These are phyloP conservation scores for Epistrophe eligans DNA, from an alignment of 2,888 invertebrate genomes.

Conservation along the genomic window DNA sequence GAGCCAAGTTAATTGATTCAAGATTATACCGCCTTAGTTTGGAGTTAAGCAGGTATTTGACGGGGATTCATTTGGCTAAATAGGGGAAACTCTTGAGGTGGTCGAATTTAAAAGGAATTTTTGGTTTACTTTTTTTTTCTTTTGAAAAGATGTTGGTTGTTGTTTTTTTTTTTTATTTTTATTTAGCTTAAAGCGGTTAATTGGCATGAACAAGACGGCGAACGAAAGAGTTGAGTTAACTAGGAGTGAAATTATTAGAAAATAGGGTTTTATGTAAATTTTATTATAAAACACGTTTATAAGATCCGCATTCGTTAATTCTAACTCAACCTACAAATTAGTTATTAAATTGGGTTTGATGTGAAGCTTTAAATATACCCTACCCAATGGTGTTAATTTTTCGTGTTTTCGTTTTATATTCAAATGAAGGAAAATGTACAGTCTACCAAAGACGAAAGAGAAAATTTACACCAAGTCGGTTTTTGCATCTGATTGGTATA, in stretches of 20 bases:
- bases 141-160: neutral
- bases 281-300: neutral
- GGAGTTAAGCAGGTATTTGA: conserved; percentile 15
- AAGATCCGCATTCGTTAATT: conserved; percentile 5
- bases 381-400: no score
- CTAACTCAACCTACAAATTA: neutral
- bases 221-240: conserved; percentile 19
- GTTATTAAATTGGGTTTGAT: neutral
- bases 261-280: conserved; percentile 24
- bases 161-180: neutral
- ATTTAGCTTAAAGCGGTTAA: conserved; percentile 15
- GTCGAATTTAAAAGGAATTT: conserved; percentile 17
- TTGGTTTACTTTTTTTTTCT: neutral
- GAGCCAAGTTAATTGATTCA: conserved; percentile 64
- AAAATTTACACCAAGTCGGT: no score
- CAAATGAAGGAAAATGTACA: no score
- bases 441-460: no score
- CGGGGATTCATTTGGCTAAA: conserved; percentile 34
- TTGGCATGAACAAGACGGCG: conserved; percentile 18
- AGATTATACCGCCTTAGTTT: conserved; percentile 55
- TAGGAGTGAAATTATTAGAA: conserved; percentile 24
- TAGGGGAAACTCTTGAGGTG: conserved; percentile 13
- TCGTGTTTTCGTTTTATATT: no score
- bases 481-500: no score
- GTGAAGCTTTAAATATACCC: neutral